phyloP scores from a whole-genome alignment of 2,113 vertebrate species.

The Sarotherodon lohbergeri region DNA sequence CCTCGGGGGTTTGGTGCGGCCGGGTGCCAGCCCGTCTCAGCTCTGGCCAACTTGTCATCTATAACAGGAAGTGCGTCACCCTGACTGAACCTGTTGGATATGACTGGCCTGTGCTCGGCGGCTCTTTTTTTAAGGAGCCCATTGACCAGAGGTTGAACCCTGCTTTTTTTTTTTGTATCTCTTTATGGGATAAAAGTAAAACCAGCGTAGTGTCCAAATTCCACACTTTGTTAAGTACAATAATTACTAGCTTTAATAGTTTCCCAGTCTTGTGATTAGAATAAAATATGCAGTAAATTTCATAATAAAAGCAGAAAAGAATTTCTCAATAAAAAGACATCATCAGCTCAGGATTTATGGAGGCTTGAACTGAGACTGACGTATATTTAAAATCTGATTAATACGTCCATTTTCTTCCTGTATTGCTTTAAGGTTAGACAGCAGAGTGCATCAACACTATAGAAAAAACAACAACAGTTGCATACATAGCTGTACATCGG shows the following conservation, averaged over 20 bases:
- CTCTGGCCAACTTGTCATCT: conserved; percentile 43
- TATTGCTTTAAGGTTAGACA: background rate
- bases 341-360: rapidly evolving
- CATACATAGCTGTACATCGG: background rate
- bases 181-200: background rate
- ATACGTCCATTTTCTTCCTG: background rate
- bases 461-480: background rate
- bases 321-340: background rate
- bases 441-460: background rate
- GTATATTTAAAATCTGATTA: background rate
- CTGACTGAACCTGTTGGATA: conserved; percentile 33
- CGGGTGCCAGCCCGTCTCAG: conserved; percentile 43
- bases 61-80: conserved; percentile 30
- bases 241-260: background rate
- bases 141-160: conserved; percentile 12
- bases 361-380: background rate
- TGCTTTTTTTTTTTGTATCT: background rate
- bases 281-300: background rate
- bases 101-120: background rate
- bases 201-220: background rate
- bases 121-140: background rate
- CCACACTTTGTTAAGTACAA: background rate
- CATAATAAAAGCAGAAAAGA: background rate
- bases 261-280: background rate
- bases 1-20: conserved; percentile 37